These are phyloP conservation scores for Octonoba sinensis DNA, from an alignment of 2,888 invertebrate species.

Conservation along the genomic window DNA sequence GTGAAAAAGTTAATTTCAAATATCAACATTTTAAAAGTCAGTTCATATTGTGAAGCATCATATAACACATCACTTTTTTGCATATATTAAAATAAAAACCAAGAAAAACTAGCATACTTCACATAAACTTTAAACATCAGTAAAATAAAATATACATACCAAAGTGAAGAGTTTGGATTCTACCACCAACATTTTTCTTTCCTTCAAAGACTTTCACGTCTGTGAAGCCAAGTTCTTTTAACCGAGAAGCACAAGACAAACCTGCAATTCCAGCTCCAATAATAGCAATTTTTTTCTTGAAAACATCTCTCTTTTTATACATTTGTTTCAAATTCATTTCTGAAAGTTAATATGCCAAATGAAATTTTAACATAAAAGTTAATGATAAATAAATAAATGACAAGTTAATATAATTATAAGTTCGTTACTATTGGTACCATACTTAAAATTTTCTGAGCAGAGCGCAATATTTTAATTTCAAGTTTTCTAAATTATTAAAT, in stretches of 20 bases:
- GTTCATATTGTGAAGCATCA: background rate
- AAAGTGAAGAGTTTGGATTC: constrained; percentile 72
- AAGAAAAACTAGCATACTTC: background rate
- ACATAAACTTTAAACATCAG: background rate
- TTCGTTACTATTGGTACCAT: no score
- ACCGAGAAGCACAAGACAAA: constrained; percentile 66
- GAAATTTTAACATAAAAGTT: no score
- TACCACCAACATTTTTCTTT: constrained; percentile 75
- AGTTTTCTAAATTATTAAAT: no score
- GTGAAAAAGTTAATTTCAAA: no score
- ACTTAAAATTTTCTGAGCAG: no score
- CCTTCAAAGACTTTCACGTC: constrained; percentile 70
- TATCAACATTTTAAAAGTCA: no score
- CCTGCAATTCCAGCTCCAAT: constrained; percentile 69
- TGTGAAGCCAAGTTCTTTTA: constrained; percentile 65
- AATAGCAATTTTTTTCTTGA: constrained; percentile 65
- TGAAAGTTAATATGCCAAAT: no score
- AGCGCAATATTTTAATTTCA: no score
- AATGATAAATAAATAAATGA: no score
- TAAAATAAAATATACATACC: constrained; percentile 43
- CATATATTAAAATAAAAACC: background rate
- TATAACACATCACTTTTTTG: background rate
- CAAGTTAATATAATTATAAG: no score
- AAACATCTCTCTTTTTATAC: background rate
- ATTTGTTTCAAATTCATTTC: background rate